These are phyloP conservation scores for Ochotona curzoniae DNA, from an alignment of 2,113 vertebrate species.

Conservation along the genomic window DNA sequence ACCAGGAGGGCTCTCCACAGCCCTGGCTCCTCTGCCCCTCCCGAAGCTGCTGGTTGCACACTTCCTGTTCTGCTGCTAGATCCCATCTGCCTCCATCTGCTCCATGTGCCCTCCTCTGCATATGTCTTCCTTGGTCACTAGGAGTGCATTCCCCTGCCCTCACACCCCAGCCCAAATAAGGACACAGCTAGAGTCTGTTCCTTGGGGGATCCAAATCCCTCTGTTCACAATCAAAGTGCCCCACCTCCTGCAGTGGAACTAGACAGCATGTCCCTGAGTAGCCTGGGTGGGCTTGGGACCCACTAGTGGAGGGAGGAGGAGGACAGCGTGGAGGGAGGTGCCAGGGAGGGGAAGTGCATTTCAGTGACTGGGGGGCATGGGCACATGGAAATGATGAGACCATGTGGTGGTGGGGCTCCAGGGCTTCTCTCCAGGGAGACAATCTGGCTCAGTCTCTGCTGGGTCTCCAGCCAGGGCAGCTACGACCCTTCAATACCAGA, in stretches of 20 bases:
- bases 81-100: background rate
- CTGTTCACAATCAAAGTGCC: background rate
- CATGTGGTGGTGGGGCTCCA: too few species aligned
- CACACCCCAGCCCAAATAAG: background rate
- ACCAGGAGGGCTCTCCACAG: background rate
- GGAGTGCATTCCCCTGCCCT: background rate
- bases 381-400: background rate
- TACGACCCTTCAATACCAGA: background rate
- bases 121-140: background rate
- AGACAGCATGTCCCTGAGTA: background rate
- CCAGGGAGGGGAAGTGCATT: background rate
- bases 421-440: too few species aligned
- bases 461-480: background rate
- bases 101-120: background rate
- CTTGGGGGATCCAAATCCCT: background rate
- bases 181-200: background rate
- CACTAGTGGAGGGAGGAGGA: too few species aligned
- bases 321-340: background rate
- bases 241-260: background rate
- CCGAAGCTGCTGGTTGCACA: background rate
- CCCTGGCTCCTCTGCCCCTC: background rate
- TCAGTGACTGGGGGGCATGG: background rate
- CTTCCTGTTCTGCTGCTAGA: accelerated
- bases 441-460: background rate
- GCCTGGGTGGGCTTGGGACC: background rate